Conservation (phyloP, 1,140 invertebrate species). For the Lucilia cuprina region DNA sequence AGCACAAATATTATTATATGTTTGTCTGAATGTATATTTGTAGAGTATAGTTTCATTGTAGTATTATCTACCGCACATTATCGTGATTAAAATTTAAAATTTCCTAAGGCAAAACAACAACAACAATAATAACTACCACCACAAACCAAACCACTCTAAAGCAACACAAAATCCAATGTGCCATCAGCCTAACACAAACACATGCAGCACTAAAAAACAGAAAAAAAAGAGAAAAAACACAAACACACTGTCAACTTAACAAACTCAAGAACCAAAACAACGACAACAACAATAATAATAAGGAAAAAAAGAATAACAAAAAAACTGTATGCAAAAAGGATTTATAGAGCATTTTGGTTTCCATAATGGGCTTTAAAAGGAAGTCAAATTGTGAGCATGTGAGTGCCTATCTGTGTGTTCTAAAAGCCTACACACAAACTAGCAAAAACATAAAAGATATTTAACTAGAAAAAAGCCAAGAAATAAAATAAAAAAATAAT, state of each 20-base stretch:
- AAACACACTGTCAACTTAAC: neutral
- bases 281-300: too few relatives aligned
- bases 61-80: constrained; percentile 14
- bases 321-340: constrained; percentile 11
- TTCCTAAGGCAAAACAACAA: neutral
- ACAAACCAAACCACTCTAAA: too few relatives aligned
- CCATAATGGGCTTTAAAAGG: constrained; percentile 6
- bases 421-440: too few relatives aligned
- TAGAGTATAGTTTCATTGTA: neutral
- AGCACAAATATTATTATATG: neutral
- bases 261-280: neutral
- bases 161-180: neutral
- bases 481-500: too few relatives aligned
- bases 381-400: neutral
- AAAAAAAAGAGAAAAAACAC: neutral
- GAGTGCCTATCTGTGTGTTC: neutral
- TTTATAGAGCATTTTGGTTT: constrained; percentile 2
- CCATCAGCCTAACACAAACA: neutral
- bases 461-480: too few relatives aligned
- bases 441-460: too few relatives aligned
- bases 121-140: neutral
- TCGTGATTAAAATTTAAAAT: constrained; percentile 8
- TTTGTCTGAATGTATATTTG: neutral
- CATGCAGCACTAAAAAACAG: too few relatives aligned
- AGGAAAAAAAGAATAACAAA: too few relatives aligned